These are phyloP conservation scores for Marisa cornuarietis DNA, from an alignment of 1,140 invertebrate genomes.

Conservation along the genomic window DNA sequence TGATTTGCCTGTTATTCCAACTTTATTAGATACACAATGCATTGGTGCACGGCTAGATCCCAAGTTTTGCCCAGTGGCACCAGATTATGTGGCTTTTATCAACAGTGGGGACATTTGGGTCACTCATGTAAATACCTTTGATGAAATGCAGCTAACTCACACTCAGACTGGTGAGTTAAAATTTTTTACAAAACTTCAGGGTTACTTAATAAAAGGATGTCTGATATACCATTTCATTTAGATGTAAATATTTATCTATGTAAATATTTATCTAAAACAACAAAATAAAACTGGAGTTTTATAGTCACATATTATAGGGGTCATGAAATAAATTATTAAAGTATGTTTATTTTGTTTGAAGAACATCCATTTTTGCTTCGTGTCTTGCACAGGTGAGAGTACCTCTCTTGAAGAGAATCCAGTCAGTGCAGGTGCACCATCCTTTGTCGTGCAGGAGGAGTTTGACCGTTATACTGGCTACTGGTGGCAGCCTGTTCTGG, in stretches of 20 bases:
- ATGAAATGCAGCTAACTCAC: constrained; percentile 79
- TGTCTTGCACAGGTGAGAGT: constrained; percentile 27
- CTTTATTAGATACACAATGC: constrained; percentile 59
- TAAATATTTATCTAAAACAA: neutral
- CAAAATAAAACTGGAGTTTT: too few relatives aligned
- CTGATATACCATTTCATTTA: too few relatives aligned
- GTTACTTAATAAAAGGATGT: neutral
- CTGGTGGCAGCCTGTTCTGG: constrained; percentile 89
- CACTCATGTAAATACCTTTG: constrained; percentile 70
- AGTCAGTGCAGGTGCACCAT: constrained; percentile 89
- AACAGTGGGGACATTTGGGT: constrained; percentile 91
- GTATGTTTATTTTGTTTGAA: constrained; percentile 34
- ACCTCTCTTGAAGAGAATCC: constrained; percentile 77
- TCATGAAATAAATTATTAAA: neutral
- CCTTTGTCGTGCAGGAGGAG: constrained; percentile 98
- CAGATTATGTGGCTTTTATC: constrained; percentile 89
- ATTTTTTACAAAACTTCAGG: neutral
- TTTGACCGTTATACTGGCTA: constrained; percentile 95
- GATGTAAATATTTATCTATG: neutral
- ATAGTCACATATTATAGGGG: too few relatives aligned
- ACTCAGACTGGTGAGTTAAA: constrained; percentile 75
- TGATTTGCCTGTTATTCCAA: constrained; percentile 42
- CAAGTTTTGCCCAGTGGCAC: constrained; percentile 89
- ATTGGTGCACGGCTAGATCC: constrained; percentile 82
- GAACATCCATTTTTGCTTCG: constrained; percentile 10